Evolutionary conservation across 2,797 vertebrate species (phyloP).

Genomic region (Heterohyrax brucei): DNA sequence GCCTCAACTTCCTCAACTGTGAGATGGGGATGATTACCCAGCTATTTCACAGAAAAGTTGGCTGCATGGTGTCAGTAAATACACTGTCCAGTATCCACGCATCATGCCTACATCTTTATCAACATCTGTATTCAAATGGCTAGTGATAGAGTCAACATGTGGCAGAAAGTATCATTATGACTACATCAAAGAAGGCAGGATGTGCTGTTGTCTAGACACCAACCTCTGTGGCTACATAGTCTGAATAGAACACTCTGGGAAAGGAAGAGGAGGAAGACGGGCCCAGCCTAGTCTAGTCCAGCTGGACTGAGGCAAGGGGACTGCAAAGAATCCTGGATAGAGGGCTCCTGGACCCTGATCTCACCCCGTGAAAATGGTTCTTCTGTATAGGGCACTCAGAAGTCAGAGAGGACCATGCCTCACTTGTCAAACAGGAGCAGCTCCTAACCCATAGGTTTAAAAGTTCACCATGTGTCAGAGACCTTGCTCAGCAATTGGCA

Average conservation of each 20-base stretch:
- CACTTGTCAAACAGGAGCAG: accelerated
- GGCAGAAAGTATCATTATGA: accelerated
- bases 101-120: accelerated
- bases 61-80: accelerated
- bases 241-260: neutral
- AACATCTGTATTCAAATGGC: accelerated
- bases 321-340: neutral
- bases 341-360: neutral
- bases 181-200: neutral
- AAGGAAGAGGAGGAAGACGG: neutral
- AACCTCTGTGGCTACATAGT: accelerated
- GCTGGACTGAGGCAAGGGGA: neutral
- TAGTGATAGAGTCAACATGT: neutral
- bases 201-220: accelerated
- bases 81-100: accelerated
- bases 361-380: neutral
- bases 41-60: accelerated
- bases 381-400: neutral
- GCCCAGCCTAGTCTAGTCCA: neutral
- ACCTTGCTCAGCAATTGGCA: neutral
- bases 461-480: neutral
- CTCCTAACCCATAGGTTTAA: neutral
- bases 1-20: neutral
- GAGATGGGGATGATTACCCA: neutral
- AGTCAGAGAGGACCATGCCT: neutral